These are phyloP conservation scores for Misgurnus mizolepis DNA, from an alignment of 2,113 vertebrate species.

Conservation along the genomic window DNA sequence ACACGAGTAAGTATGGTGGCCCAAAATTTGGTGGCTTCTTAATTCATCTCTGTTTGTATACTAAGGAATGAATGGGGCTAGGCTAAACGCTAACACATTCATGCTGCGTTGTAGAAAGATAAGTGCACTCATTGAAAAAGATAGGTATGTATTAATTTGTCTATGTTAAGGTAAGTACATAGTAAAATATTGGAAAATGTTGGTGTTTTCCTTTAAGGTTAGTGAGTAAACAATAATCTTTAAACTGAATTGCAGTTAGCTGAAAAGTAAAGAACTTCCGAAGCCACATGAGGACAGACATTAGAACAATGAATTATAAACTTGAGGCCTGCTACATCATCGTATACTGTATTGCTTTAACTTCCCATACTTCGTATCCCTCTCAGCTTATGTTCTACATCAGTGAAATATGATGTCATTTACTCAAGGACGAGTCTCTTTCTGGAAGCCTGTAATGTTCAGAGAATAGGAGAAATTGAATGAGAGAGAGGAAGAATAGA, in stretches of 20 bases:
- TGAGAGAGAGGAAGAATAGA: conserved; percentile 15
- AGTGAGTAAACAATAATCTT: too few relatives aligned
- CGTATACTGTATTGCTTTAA: conserved; percentile 2
- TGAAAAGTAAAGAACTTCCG: neutral
- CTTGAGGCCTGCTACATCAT: neutral
- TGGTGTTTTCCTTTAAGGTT: too few relatives aligned
- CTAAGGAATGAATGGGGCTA: too few relatives aligned
- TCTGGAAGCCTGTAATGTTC: conserved; percentile 2
- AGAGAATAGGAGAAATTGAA: conserved; percentile 18
- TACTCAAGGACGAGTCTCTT: conserved; percentile 17
- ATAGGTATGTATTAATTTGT: too few relatives aligned
- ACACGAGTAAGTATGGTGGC: too few relatives aligned
- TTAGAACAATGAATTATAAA: conserved; percentile 13
- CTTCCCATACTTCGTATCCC: neutral
- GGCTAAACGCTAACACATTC: too few relatives aligned
- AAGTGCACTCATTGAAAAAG: too few relatives aligned
- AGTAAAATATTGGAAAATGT: too few relatives aligned
- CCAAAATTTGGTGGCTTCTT: too few relatives aligned
- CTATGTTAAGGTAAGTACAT: too few relatives aligned
- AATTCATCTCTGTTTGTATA: too few relatives aligned
- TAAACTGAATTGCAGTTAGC: neutral
- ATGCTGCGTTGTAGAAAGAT: too few relatives aligned
- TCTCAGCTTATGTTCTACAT: conserved; percentile 7
- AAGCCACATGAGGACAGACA: neutral
- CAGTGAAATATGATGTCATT: conserved; percentile 36